Conservation (phyloP, 2,797 vertebrate genomes). For the Centropyge bicolor region DNA sequence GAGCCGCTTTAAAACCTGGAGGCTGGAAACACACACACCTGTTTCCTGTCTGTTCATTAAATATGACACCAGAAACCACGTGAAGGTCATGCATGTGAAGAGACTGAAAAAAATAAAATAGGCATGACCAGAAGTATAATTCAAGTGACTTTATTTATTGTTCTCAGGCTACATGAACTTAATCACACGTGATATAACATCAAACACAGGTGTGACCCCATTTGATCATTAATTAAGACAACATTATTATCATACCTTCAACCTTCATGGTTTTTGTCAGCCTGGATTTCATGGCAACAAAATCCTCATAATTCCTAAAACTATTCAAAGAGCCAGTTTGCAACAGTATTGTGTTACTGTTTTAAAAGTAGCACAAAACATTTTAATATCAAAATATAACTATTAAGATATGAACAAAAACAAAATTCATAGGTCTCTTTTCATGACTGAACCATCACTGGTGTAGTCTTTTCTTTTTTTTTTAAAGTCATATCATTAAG, state of each 20-base stretch:
- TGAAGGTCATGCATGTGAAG: background rate
- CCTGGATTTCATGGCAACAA: background rate
- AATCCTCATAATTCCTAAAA: background rate
- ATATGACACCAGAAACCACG: conserved; percentile 17
- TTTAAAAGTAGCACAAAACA: background rate
- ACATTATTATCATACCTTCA: background rate
- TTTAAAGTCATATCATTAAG: background rate
- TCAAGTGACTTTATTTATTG: background rate
- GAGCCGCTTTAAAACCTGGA: background rate
- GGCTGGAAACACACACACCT: conserved; percentile 35
- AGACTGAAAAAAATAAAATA: background rate
- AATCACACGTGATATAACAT: background rate
- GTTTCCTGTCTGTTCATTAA: conserved; percentile 41
- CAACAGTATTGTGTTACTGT: background rate
- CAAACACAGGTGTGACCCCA: background rate
- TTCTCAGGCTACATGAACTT: background rate
- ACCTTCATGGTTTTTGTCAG: background rate
- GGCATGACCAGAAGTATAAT: rapidly evolving
- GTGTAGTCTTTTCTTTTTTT: background rate
- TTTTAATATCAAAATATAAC: background rate
- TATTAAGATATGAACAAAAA: background rate
- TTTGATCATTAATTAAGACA: background rate
- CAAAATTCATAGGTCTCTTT: background rate
- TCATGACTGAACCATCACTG: background rate
- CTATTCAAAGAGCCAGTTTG: background rate